Evolutionary conservation across 2,113 vertebrate species (phyloP), one percentile per base, ranked within the genome.

Genomic region (Rynchops niger): DNA sequence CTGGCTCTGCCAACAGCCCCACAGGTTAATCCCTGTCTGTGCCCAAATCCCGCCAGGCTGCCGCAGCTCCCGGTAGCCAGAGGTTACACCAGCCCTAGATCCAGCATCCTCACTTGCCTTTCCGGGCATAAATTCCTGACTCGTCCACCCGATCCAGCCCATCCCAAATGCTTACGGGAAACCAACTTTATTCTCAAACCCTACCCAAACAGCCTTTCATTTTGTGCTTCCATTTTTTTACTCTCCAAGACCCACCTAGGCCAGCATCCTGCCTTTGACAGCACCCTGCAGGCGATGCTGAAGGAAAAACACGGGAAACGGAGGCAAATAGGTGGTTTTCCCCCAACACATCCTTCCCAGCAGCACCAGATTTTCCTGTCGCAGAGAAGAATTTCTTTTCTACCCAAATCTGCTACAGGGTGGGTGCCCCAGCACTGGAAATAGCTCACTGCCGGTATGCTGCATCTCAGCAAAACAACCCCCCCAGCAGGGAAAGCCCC

Each of bases 101-200:
- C 38, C 73, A 74, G 40, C 49, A 16, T 38, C 50, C 32, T 52
- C 29, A 6, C 22, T 79, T 15, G 38, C n/a, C n/a, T 66, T 85
- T 56, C 66, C 6, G 0, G 34, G 15, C 15, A n/a, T 11, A 8
- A 88, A 26, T 9, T 66, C 78, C 78, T 23, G 32, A 38, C 20
- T 53, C 18, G 3, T 9, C 52, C 52, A 42, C 29, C 26, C 3
- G 0, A 85, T 5, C 70, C 78, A 56, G 43, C 32, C 71, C 25
- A 21, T 26, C 40, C 53, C 0, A 0, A 43, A 40, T 1, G 9
- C 7, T 69, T 34, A 15, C 1, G 1, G 58, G 29, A 86, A 72
- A 40, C 20, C 43, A 49, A 25, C 34, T 85, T 82, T 12, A 40
- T 77, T 65, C 78, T 55, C 40, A 67, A 72, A 30, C 62, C 34